phyloP scores from a whole-genome alignment of 2,888 invertebrate species.

The Luperina testacea region DNA sequence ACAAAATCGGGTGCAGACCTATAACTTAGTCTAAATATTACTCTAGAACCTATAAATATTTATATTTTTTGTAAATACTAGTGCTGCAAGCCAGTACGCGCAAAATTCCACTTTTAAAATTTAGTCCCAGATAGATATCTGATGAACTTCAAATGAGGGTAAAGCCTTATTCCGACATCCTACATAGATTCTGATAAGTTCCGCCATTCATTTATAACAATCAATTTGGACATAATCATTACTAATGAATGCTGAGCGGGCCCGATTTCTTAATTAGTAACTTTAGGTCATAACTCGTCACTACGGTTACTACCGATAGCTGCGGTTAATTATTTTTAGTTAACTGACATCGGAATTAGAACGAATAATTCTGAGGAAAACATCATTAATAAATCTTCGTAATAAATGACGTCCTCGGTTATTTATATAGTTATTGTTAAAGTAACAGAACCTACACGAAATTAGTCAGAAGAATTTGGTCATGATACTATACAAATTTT shows the following conservation, averaged over 20 bases:
- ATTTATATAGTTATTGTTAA: slow-evolving; percentile 12
- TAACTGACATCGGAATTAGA: slow-evolving; percentile 32
- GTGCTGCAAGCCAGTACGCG: too few species aligned
- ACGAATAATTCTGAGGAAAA: slow-evolving; percentile 16
- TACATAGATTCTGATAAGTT: slow-evolving; percentile 21
- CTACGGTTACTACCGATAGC: slow-evolving; percentile 49
- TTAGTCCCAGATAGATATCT: too few species aligned
- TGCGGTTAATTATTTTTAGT: slow-evolving; percentile 31
- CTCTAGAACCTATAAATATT: too few species aligned
- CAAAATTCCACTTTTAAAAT: too few species aligned
- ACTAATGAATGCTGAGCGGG: slow-evolving; percentile 45
- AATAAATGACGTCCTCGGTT: not conserved
- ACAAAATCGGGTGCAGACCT: too few species aligned
- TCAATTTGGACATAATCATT: slow-evolving; percentile 39
- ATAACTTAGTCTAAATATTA: too few species aligned
- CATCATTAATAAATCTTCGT: not conserved
- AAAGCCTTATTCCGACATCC: slow-evolving; percentile 3
- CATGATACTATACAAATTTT: slow-evolving; percentile 8
- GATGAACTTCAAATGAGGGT: slow-evolving; percentile 22
- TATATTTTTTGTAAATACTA: too few species aligned
- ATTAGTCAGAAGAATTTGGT: slow-evolving; percentile 27
- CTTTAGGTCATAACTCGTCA: slow-evolving; percentile 31
- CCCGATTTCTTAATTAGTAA: slow-evolving; percentile 48
- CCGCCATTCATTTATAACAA: slow-evolving; percentile 39
- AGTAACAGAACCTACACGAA: slow-evolving; percentile 1